A percentile compares a stretch with the other conserved stretches of the same genome.
phyloP scores from a whole-genome alignment of 2,113 vertebrate species.

The human region GRCh38 chr16:89432001-89432500 shows the following conservation, averaged over 20 bases:
- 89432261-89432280: too few species aligned
- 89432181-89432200: neutral
- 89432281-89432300: neutral
- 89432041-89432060: neutral
- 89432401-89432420: neutral
- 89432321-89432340: neutral
- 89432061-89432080: neutral
- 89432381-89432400: rapidly evolving
- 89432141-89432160: neutral
- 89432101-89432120: neutral
- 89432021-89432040: neutral
- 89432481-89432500: neutral
- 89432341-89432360: too few species aligned
- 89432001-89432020: neutral
- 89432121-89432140: neutral
- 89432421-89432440: too few species aligned
- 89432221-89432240: too few species aligned
- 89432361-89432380: neutral
- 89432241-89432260: neutral
- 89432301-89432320: neutral
- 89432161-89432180: neutral
- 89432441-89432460: neutral
- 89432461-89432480: neutral
- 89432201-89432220: neutral
- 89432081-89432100: neutral